A percentile compares a stretch with the other conserved stretches of the same genome.
Evolutionary conservation across 35 echinoderm and acorn worm genomes (phyloP).

Genomic region (Heliocidaris erythrogramma): DNA sequence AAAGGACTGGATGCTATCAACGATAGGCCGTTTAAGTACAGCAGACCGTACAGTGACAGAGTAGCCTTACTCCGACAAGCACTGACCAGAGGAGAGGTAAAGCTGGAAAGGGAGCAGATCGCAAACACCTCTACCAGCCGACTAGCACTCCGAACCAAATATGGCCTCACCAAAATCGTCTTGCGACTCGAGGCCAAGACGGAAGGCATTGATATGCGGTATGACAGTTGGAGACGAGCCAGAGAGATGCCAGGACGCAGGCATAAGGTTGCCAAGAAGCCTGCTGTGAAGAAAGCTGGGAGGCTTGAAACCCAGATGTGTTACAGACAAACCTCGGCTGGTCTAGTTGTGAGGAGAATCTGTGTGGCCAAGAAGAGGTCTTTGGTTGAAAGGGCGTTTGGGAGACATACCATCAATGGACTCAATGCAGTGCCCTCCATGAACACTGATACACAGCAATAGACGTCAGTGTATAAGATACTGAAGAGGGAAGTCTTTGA

Average conservation of each 20-base stretch:
- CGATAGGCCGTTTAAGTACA: background rate
- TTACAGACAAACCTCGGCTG: background rate
- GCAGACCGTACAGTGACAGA: slow-evolving; percentile 7
- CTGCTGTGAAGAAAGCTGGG: background rate
- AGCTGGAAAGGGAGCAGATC: background rate
- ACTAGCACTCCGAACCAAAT: background rate
- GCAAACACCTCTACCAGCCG: background rate
- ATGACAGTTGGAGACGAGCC: background rate
- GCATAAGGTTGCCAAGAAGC: background rate
- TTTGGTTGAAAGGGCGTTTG: background rate
- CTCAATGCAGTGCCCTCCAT: background rate
- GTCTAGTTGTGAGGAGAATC: background rate
- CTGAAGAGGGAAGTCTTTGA: background rate
- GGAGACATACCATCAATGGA: background rate
- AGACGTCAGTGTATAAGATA: background rate
- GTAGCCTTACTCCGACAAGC: background rate
- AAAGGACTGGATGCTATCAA: background rate
- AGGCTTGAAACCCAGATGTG: background rate
- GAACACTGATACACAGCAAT: background rate
- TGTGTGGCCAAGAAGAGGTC: background rate
- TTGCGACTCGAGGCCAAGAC: background rate
- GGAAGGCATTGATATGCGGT: background rate
- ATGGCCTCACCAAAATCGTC: background rate
- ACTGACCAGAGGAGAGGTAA: background rate
- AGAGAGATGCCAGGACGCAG: background rate